Evolutionary conservation across 1,140 invertebrate species (phyloP), one percentile per base, ranked within the genome.

Genomic region (Pararge aegeria): DNA sequence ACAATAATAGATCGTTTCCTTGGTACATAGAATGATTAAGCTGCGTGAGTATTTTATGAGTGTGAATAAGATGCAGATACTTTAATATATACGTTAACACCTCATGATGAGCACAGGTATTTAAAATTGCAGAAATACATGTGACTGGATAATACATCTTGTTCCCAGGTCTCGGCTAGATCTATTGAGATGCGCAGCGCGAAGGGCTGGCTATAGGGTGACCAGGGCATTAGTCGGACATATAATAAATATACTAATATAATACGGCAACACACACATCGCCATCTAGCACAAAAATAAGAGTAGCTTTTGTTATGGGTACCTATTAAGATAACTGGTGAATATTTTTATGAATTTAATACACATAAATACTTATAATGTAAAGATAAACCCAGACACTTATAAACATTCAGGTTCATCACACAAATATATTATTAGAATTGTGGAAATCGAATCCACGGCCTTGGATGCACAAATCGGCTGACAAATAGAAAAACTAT

Each of bases 181-280:
- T 37, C 59, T 49, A 66, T 74, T 69, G 66, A 51, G 56, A 74
- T 74, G 71, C 68, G 40, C 34, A 50, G 61, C 70, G 65, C 66
- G 65, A 38, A 61, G 58, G 58, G 55, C 46, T 55, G 24, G 48
- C 44, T 15, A 20, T 49, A 6, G 21, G 46, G 46, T 27, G n/a
- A 10, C 46, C 21, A 49, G 5, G 3, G 24, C 3, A 24, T 7
- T 24, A 24, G 24, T 7, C 2, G 24, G 24, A 24, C 24, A 24
- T 4, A 24, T 24, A 20, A 5, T 42, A n/a, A 16, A n/a, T 42
- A 42, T 42, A 42, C 2, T 2, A 9, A 42, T 16, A 42, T 9
- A 42, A 15, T n/a, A 42, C 16, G 4, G 2, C n/a, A 42, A 16
- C n/a, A n/a, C n/a, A n/a, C n/a, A n/a, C n/a, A n/a, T n/a, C n/a